Conservation (phyloP, 2,113 vertebrate species). For the Greenwoodochromis staneri region DNA sequence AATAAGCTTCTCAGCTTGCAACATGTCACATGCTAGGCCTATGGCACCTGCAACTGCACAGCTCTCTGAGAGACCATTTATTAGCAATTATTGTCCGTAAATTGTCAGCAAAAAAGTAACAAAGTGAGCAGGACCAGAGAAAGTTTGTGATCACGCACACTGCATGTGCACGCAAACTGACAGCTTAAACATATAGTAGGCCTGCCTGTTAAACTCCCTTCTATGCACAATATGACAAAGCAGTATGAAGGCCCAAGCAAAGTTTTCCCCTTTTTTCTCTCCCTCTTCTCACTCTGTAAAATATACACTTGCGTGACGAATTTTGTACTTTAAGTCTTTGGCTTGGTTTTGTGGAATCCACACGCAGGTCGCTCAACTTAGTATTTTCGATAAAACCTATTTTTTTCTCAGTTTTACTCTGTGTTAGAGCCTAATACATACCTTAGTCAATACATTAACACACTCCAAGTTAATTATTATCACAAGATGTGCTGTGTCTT, state of each 20-base stretch:
- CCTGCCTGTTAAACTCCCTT: neutral
- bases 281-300: neutral
- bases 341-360: neutral
- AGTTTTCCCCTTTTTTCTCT: neutral
- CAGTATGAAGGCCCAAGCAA: neutral
- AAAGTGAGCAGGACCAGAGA: neutral
- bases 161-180: neutral
- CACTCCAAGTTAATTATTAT: neutral
- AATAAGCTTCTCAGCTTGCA: slow-evolving; percentile 36
- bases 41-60: slow-evolving; percentile 14
- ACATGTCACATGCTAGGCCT: neutral
- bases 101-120: neutral
- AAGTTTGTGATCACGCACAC: neutral
- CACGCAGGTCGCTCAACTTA: neutral
- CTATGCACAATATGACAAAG: neutral
- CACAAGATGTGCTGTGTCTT: neutral
- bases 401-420: neutral
- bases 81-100: neutral
- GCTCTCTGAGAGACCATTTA: neutral
- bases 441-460: slow-evolving; percentile 1
- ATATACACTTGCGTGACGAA: neutral
- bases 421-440: neutral
- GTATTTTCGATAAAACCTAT: neutral
- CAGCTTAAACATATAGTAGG: neutral
- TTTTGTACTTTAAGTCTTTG: neutral